Percentiles rank a stretch among this genome's conserved stretches.
phyloP scores from a whole-genome alignment of 2,113 vertebrate species.

The Columbina picui region DNA sequence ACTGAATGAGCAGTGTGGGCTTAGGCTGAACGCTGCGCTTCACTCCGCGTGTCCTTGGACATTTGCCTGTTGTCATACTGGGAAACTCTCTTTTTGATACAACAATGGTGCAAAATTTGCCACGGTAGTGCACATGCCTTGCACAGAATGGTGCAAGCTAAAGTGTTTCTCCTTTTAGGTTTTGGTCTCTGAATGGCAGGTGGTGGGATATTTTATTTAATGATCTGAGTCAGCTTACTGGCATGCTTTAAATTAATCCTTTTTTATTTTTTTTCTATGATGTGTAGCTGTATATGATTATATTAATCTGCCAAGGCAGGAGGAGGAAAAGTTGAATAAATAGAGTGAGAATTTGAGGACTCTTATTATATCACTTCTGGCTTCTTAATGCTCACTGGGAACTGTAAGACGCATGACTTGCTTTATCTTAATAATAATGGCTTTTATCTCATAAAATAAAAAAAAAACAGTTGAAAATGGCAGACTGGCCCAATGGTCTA shows the following conservation, averaged over 20 bases:
- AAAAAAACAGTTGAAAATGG: neutral
- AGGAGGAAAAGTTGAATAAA: conserved; percentile 5
- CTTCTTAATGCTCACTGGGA: neutral
- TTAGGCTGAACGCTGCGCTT: neutral
- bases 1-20: conserved; percentile 24
- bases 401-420: neutral
- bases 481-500: neutral
- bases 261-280: neutral
- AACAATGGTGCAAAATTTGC: neutral
- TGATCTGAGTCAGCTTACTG: neutral
- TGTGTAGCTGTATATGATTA: conserved; percentile 3
- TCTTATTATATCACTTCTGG: neutral
- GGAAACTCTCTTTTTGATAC: neutral
- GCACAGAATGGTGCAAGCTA: neutral
- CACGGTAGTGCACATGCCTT: neutral
- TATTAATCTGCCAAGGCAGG: conserved; percentile 11
- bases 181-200: conserved; percentile 4
- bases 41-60: neutral
- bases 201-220: neutral
- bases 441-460: neutral
- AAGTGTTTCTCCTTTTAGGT: neutral
- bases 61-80: neutral
- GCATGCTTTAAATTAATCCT: neutral
- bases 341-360: neutral
- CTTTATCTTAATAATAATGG: neutral